Evolutionary conservation across 2,797 vertebrate species (phyloP).

Genomic region (Leucoraja ocellata): DNA sequence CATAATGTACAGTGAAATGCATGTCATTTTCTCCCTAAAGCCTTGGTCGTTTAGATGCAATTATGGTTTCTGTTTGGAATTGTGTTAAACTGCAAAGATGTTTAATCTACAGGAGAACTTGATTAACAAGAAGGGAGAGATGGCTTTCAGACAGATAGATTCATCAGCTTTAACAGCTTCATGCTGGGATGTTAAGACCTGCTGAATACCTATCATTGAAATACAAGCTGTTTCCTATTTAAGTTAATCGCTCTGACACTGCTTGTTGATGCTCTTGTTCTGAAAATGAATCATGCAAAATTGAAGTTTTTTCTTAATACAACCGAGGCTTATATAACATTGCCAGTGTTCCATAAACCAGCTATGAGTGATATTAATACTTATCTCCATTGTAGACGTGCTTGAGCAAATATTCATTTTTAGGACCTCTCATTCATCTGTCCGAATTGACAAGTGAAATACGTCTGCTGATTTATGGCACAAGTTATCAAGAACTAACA

Average conservation of each 20-base stretch:
- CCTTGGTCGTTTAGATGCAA: not conserved
- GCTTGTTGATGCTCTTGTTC: slow-evolving; percentile 1
- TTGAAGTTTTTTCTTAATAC: not conserved
- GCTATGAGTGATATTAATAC: not conserved
- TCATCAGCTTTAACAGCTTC: not conserved
- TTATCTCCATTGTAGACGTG: not conserved
- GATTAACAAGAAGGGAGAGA: not conserved
- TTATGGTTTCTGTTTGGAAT: not conserved
- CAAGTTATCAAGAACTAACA: slow-evolving; percentile 24
- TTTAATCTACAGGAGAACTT: not conserved
- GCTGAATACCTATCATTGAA: not conserved
- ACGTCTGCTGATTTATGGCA: slow-evolving; percentile 25
- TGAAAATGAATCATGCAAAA: not conserved
- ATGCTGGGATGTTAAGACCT: not conserved
- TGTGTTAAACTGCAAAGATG: not conserved
- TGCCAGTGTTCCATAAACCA: not conserved
- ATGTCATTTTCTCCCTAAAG: not conserved
- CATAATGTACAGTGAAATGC: not conserved
- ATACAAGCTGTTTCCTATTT: slow-evolving; percentile 16
- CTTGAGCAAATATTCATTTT: not conserved
- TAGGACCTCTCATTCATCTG: slow-evolving; percentile 23
- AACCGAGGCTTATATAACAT: not conserved
- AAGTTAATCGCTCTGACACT: not conserved
- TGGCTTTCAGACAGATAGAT: not conserved
- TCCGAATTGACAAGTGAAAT: slow-evolving; percentile 16